Evolutionary conservation across 1,140 invertebrate species (phyloP), one percentile per base, ranked within the genome.

Genomic region (Aphelinus certus): DNA sequence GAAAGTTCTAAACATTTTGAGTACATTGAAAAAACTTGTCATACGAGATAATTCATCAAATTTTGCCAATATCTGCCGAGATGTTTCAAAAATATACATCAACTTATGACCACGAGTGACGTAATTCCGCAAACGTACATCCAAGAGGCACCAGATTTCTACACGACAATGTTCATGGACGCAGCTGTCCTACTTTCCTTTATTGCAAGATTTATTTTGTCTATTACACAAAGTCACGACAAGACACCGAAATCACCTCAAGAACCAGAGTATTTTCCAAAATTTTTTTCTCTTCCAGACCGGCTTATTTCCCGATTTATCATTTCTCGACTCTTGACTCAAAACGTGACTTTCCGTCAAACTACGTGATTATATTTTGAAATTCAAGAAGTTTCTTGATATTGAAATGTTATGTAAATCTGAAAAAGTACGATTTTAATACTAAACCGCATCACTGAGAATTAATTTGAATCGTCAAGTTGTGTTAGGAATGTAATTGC

Each of bases 131-230:
- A 60, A 51, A 53, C 1, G 47, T 47, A 61, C 65, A 62, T 6
- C 49, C 4, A 63, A 60, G 53, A 56, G 60, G 1, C 10, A 26
- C 56, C 47, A 42, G 57, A 71, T 63, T 60, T 76, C 57, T 60
- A 55, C 61, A 55, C 57, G 68, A 0, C 3, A 47, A 61, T 42
- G 68, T 77, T 63, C 73, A 67, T 56, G 73, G 65, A 53, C 63
- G 51, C 60, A 43, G 42, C 7, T 64, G 70, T 48, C 53, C 63
- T 45, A 70, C 58, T 69, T 64, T 68, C 58, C 51, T 64, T 7
- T 26, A 53, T 46, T 45, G 47, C 42, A 45, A 61, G 43, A 53
- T 73, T 66, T 66, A 66, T 58, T 66, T 66, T 51, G 56, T 10
- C 66, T n/a, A 66, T 66, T 66, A 66, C 51, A 51, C 63, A 57